These are phyloP conservation scores for Microcebus tavaratra DNA, from an alignment of 2,113 vertebrate genomes.

Conservation along the genomic window DNA sequence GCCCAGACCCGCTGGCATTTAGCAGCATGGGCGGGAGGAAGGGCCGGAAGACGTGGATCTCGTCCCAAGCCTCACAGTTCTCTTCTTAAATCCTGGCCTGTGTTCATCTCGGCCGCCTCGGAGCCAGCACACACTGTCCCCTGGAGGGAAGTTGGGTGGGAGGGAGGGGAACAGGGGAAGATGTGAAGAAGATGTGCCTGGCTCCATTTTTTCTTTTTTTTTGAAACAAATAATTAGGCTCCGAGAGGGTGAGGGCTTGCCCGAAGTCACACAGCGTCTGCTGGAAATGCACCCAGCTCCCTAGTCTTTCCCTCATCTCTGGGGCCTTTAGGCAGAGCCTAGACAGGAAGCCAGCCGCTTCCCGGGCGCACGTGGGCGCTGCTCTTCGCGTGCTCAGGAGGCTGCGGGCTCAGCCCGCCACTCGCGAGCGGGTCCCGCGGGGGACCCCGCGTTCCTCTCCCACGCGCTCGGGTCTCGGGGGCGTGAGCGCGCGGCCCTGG, in stretches of 20 bases:
- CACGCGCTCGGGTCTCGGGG: accelerated
- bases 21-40: background rate
- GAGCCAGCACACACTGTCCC: background rate
- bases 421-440: accelerated
- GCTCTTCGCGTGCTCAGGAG: accelerated
- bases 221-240: background rate
- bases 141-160: no score
- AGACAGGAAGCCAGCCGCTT: accelerated
- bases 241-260: background rate
- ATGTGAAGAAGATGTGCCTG: background rate
- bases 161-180: background rate
- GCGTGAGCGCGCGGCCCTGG: background rate
- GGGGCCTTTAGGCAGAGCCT: no score
- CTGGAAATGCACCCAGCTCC: background rate
- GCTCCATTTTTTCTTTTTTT: background rate
- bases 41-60: accelerated
- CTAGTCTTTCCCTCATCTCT: no score
- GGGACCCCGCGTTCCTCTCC: background rate
- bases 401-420: no score
- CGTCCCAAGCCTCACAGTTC: background rate
- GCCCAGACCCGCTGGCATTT: background rate
- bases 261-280: background rate
- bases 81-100: background rate
- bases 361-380: accelerated
- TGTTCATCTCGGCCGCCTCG: background rate